Base-by-base conservation (phyloP, 1,140 invertebrate species). In the Conus betulinus region DNA sequence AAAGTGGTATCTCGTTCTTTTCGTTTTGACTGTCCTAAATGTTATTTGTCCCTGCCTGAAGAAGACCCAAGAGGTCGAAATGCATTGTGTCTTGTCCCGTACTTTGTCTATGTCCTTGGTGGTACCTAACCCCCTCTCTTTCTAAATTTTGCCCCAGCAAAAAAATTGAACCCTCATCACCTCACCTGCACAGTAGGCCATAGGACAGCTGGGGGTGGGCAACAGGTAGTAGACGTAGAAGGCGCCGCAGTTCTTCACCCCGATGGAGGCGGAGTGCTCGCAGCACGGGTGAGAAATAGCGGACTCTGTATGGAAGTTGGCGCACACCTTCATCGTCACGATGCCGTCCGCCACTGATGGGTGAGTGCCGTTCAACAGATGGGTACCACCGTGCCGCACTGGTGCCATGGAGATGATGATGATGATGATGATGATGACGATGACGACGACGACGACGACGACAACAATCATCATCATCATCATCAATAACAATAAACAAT, bases 221-320 rank as follows among this genome's bases (percentile, higher is more conserved):
- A 74, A 27, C 60, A 88, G 63, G 27, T 71, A 88, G 63, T 88
- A 88, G 11, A 88, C 81, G 81, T 83, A 88, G 63, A 88, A 88
- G 11, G 23, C 27, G 63, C 39, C 67, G 67, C 87, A 88, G 81
- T 88, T 88, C 82, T 88, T 88, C 79, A 88, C 87, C 4, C 81
- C 81, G 51, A 88, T 52, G 11, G 51, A 10, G 3, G 74, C 23
- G 17, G 74, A 51, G n/a, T 81, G 82, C 11, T 52, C 57, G 53
- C 87, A 88, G 52, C 87, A 88, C 57, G 57, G 1, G 20, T 13
- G n/a, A 6, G 15, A 15, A 3, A 13, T 57, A 17, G 39, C n/a
- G 52, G 74, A 20, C 2, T 11, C 83, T 17, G 63, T 51, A 23
- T 52, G 11, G 63, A 85, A 85, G 67, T 88, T 81, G 20, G 79